phyloP scores from a whole-genome alignment of 2,113 vertebrate species.

The Chinchilla lanigera region DNA sequence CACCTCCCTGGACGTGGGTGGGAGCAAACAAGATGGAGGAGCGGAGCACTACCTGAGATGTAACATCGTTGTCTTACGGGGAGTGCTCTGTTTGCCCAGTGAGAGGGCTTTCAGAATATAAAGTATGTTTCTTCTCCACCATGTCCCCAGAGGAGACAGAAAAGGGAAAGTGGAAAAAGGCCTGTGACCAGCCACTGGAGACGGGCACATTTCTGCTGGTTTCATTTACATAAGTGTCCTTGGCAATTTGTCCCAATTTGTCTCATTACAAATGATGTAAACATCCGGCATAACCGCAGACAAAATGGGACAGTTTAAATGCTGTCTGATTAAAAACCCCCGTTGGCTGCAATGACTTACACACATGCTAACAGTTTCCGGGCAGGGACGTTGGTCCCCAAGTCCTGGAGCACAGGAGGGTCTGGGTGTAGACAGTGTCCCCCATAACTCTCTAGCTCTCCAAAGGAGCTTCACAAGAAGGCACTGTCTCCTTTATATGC shows the following conservation, averaged over 20 bases:
- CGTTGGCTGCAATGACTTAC: not conserved
- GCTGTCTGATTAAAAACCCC: not conserved
- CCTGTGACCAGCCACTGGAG: not conserved
- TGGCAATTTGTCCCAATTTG: slow-evolving; percentile 74
- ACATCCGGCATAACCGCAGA: slow-evolving; percentile 9
- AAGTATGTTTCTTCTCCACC: not conserved
- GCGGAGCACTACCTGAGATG: not conserved
- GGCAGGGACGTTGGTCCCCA: not conserved
- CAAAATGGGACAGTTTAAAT: slow-evolving; percentile 20
- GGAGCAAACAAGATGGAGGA: not conserved
- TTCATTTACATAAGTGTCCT: slow-evolving; percentile 76
- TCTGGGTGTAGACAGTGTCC: not conserved
- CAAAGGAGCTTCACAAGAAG: not conserved
- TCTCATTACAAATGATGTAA: slow-evolving; percentile 72
- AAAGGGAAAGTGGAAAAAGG: not conserved
- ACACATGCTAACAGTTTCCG: not conserved
- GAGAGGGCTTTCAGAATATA: slow-evolving; percentile 13
- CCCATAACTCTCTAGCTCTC: not conserved
- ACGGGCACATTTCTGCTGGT: not conserved
- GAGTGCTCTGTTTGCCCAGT: not conserved
- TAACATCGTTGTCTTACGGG: not conserved
- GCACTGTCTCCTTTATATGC: not conserved
- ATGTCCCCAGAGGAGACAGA: not conserved
- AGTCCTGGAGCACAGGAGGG: not conserved
- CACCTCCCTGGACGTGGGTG: not conserved